Percentiles rank a stretch among this genome's conserved stretches.
Evolutionary conservation across 1,140 invertebrate genomes (phyloP).

Genomic region (Ptiloglossa arizonensis): DNA sequence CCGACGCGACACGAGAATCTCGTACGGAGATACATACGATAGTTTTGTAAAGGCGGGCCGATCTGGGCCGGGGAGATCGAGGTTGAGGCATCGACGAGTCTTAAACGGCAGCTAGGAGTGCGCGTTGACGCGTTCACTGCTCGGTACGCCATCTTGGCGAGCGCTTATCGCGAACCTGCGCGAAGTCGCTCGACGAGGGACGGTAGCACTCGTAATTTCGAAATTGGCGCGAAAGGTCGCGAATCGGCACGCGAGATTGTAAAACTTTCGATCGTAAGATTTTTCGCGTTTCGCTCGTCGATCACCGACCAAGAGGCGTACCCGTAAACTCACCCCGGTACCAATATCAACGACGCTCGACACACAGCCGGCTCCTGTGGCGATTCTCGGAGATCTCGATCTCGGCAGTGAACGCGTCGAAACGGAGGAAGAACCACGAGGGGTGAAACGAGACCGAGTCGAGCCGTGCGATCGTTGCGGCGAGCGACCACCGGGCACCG

Average conservation of each 20-base stretch:
- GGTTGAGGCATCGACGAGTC: background rate
- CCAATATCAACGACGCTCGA: background rate
- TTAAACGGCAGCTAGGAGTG: background rate
- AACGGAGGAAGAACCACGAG: background rate
- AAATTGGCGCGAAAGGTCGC: too few species aligned
- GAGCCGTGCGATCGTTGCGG: slow-evolving; percentile 2
- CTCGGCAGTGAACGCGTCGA: background rate
- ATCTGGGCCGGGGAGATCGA: background rate
- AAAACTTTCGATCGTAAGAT: too few species aligned
- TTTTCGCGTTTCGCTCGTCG: too few species aligned
- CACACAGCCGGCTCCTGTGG: background rate
- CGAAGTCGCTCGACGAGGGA: too few species aligned
- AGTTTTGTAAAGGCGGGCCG: slow-evolving; percentile 60
- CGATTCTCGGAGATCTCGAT: background rate
- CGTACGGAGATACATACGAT: slow-evolving; percentile 35
- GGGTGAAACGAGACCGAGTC: background rate
- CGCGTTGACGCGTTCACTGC: slow-evolving; percentile 7
- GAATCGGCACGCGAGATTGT: too few species aligned
- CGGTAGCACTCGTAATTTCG: too few species aligned
- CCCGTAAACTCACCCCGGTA: background rate
- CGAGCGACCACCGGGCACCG: slow-evolving; percentile 10
- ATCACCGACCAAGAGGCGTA: too few species aligned
- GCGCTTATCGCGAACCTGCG: background rate
- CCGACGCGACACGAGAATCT: slow-evolving; percentile 21
- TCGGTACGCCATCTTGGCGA: background rate